Conservation (phyloP, 1,140 invertebrate species). For the Laupala kohalensis region DNA sequence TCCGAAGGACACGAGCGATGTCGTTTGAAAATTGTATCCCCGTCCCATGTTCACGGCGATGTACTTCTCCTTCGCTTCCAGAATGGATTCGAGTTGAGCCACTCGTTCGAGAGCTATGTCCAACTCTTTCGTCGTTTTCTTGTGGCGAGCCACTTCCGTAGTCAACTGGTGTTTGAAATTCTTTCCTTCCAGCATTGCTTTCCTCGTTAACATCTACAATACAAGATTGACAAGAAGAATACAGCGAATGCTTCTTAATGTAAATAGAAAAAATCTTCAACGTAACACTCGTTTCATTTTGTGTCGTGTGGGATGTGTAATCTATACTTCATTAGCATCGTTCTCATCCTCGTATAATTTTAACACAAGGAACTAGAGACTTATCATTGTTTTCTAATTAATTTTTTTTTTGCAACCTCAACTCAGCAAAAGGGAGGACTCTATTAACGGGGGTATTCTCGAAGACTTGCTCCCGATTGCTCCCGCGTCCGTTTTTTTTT, state of each 20-base stretch:
- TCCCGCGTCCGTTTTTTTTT: too few relatives aligned
- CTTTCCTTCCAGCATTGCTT: conserved; percentile 52
- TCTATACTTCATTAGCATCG: too few relatives aligned
- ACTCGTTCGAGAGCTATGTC: conserved; percentile 45
- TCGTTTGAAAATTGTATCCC: neutral
- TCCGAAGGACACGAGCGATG: neutral
- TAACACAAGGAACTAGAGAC: too few relatives aligned
- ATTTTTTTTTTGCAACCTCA: too few relatives aligned
- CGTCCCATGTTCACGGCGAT: neutral
- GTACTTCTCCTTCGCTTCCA: conserved; percentile 25
- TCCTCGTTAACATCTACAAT: conserved; percentile 41
- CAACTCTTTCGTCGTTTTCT: conserved; percentile 51
- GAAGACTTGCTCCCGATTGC: too few relatives aligned
- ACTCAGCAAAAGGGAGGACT: too few relatives aligned
- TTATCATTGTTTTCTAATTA: too few relatives aligned
- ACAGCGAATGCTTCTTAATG: neutral
- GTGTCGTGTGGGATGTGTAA: too few relatives aligned
- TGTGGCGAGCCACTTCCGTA: conserved; percentile 49
- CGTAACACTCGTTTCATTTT: too few relatives aligned
- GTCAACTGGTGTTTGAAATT: conserved; percentile 55
- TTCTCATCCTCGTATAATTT: too few relatives aligned
- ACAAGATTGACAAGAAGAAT: conserved; percentile 9
- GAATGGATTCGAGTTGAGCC: conserved; percentile 35
- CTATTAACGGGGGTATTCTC: too few relatives aligned
- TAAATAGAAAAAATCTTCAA: neutral